Conservation (phyloP, 2,113 vertebrate species). For the Ameiurus melas region DNA sequence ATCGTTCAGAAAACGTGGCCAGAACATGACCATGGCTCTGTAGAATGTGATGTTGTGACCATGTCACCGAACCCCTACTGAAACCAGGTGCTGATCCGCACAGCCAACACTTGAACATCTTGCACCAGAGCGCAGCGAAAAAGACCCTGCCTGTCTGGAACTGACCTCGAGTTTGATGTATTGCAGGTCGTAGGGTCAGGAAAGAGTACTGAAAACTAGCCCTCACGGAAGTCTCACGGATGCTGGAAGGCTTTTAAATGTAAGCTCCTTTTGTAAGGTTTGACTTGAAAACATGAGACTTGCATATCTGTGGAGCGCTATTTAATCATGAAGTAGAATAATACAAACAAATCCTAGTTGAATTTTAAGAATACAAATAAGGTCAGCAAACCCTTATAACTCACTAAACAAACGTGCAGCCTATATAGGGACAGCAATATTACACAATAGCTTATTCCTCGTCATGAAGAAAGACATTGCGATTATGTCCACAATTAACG, state of each 20-base stretch:
- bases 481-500: background rate
- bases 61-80: conserved; percentile 30
- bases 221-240: conserved; percentile 56
- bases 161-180: conserved; percentile 91
- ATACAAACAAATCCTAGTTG: background rate
- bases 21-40: conserved; percentile 11
- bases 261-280: conserved; percentile 15
- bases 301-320: background rate
- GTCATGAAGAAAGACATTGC: background rate
- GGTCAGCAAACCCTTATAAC: background rate
- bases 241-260: conserved; percentile 29
- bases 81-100: conserved; percentile 82
- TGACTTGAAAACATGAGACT: conserved; percentile 25
- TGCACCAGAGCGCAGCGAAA: conserved; percentile 76
- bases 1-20: background rate
- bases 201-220: conserved; percentile 59
- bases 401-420: background rate
- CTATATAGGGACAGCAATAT: background rate
- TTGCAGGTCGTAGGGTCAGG: conserved; percentile 74
- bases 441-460: background rate
- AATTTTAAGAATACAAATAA: background rate
- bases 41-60: background rate
- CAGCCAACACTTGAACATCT: conserved; percentile 83
- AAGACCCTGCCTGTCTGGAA: conserved; percentile 79
- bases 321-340: background rate